Conservation (phyloP, 2,888 invertebrate genomes). For the Trissolcus japonicus region DNA sequence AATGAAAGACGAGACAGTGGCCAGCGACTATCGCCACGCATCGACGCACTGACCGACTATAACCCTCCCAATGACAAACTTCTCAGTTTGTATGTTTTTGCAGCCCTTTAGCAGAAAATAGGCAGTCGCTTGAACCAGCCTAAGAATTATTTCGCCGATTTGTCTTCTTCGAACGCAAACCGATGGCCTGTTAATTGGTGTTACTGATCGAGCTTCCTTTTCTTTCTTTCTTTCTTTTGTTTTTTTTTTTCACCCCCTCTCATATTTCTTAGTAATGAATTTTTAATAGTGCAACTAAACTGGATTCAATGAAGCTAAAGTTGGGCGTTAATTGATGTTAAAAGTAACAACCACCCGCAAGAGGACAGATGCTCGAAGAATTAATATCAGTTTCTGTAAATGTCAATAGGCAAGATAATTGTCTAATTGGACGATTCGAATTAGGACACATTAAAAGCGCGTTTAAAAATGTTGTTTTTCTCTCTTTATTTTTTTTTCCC, state of each 20-base stretch:
- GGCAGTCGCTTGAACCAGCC: constrained; percentile 32
- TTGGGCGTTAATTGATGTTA: constrained; percentile 28
- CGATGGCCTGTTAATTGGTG: constrained; percentile 29
- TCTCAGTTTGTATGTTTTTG: constrained; percentile 37
- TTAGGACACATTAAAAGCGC: constrained; percentile 49
- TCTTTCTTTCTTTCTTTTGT: too few relatives aligned
- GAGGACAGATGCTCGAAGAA: constrained; percentile 48
- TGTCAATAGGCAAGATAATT: constrained; percentile 47
- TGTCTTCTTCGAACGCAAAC: constrained; percentile 44
- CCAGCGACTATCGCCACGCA: constrained; percentile 47
- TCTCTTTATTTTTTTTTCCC: constrained; percentile 25
- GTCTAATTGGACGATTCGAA: constrained; percentile 41
- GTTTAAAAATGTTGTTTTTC: constrained; percentile 23
- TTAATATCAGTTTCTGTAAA: constrained; percentile 42
- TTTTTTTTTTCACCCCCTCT: too few relatives aligned
- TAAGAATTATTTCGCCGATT: constrained; percentile 42
- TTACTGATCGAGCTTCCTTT: too few relatives aligned
- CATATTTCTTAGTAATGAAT: too few relatives aligned
- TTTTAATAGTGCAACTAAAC: not conserved
- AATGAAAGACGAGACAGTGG: constrained; percentile 25
- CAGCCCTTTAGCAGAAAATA: constrained; percentile 29
- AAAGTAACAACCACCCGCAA: constrained; percentile 43
- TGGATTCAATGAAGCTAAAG: constrained; percentile 4
- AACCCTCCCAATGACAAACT: constrained; percentile 30
- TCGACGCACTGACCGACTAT: constrained; percentile 35